Evolutionary conservation across 1,140 invertebrate genomes (phyloP).

Genomic region (Calosoma granatense): DNA sequence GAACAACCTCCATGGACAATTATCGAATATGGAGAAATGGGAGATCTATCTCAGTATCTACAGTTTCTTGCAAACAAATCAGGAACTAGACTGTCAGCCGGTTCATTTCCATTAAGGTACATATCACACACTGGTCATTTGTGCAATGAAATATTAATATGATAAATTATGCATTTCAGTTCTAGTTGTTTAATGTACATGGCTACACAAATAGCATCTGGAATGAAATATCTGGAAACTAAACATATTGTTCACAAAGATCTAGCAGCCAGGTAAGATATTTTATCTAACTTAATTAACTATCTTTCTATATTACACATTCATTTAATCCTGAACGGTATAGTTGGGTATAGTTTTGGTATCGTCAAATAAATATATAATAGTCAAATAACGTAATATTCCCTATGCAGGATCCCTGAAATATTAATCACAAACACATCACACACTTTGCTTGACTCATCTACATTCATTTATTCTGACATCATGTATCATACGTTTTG

Average conservation of each 20-base stretch:
- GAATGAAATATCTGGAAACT: slow-evolving; percentile 76
- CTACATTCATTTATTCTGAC: too few species aligned
- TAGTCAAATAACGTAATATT: too few species aligned
- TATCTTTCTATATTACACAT: neutral
- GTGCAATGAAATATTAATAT: neutral
- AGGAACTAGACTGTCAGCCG: slow-evolving; percentile 24
- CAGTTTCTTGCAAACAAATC: slow-evolving; percentile 36
- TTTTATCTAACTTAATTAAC: neutral
- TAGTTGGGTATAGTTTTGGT: too few species aligned
- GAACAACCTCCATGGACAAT: slow-evolving; percentile 59
- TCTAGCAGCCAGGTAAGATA: slow-evolving; percentile 58
- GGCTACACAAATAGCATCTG: slow-evolving; percentile 73
- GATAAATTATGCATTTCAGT: slow-evolving; percentile 39
- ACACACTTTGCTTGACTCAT: too few species aligned
- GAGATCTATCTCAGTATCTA: slow-evolving; percentile 70
- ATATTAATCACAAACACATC: too few species aligned
- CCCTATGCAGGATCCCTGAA: too few species aligned
- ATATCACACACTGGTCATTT: slow-evolving; percentile 1
- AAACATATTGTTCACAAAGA: slow-evolving; percentile 68
- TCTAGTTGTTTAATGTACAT: slow-evolving; percentile 72
- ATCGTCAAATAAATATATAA: too few species aligned
- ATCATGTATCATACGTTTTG: too few species aligned
- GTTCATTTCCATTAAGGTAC: slow-evolving; percentile 29
- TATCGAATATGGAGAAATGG: slow-evolving; percentile 68
- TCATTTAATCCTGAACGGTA: too few species aligned